These are phyloP conservation scores for Aviceda subcristata DNA, from an alignment of 2,113 vertebrate species.

Conservation along the genomic window DNA sequence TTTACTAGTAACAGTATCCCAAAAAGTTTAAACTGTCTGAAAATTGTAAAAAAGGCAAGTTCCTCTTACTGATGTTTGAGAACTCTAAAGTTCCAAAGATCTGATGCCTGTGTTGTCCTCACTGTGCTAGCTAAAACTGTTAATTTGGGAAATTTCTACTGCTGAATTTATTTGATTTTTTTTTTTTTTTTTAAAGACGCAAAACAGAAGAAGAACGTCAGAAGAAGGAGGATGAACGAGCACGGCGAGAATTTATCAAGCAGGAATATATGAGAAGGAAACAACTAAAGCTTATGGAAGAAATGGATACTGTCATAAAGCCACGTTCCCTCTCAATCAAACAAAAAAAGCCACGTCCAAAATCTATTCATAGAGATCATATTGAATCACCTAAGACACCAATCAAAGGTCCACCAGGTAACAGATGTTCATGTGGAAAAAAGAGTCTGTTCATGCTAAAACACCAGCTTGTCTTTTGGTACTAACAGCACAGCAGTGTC, in stretches of 20 bases:
- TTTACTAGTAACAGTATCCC: neutral
- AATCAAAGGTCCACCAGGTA: conserved; percentile 91
- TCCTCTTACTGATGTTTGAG: neutral
- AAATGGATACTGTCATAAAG: conserved; percentile 93
- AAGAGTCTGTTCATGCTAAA: conserved; percentile 69
- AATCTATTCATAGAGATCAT: conserved; percentile 93
- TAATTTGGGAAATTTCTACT: neutral
- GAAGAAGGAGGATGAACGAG: conserved; percentile 93
- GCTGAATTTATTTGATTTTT: neutral
- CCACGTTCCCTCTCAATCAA: conserved; percentile 79
- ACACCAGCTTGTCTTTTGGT: conserved; percentile 67
- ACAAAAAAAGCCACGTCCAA: conserved; percentile 89
- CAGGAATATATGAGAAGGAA: conserved; percentile 96
- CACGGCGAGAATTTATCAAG: conserved; percentile 92
- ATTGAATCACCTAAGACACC: conserved; percentile 91
- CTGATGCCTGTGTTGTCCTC: neutral
- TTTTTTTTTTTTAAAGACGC: conserved; percentile 71
- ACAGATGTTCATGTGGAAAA: neutral
- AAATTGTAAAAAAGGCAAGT: neutral
- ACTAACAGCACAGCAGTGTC: conserved; percentile 9
- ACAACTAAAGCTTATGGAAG: conserved; percentile 95
- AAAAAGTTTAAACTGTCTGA: neutral
- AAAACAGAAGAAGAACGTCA: conserved; percentile 95
- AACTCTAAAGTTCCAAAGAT: neutral
- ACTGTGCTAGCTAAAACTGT: neutral